A percentile compares a stretch with the other conserved stretches of the same genome.
phyloP scores from a whole-genome alignment of 2,888 invertebrate species.

The Monopis laevigella region DNA sequence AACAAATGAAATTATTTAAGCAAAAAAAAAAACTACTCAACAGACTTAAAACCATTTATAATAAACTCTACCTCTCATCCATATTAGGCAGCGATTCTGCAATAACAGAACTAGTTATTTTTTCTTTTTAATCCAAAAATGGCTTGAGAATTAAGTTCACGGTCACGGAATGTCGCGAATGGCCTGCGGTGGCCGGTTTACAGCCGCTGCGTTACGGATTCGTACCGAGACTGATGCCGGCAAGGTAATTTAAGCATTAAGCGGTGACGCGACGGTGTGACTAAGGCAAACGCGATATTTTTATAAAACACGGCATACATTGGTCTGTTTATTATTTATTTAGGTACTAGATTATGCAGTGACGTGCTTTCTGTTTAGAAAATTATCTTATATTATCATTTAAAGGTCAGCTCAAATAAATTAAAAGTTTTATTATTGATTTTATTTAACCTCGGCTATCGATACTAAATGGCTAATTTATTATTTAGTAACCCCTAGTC shows the following conservation, averaged over 20 bases:
- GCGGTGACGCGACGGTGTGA: not conserved
- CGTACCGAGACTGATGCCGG: not conserved
- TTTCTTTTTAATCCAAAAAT: conserved; percentile 10
- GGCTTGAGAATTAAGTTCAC: conserved; percentile 4
- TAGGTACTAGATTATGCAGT: no score
- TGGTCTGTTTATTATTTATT: no score
- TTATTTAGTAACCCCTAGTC: no score
- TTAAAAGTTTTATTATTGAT: no score
- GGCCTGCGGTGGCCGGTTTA: not conserved
- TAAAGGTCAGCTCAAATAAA: no score
- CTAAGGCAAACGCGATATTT: conserved; percentile 4
- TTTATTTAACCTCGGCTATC: no score
- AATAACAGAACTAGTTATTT: conserved; percentile 8
- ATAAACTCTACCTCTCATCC: conserved; percentile 10
- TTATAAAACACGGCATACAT: no score
- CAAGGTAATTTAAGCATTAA: conserved; percentile 7
- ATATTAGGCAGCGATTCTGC: conserved; percentile 2
- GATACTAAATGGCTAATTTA: no score
- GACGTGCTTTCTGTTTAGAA: no score
- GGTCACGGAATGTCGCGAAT: conserved; percentile 2
- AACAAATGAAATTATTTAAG: no score
- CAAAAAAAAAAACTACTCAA: conserved; percentile 33
- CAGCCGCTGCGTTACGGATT: not conserved
- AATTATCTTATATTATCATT: no score
- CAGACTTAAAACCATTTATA: conserved; percentile 33